phyloP scores from a whole-genome alignment of 2,113 vertebrate genomes.

The Xenus cinereus region DNA sequence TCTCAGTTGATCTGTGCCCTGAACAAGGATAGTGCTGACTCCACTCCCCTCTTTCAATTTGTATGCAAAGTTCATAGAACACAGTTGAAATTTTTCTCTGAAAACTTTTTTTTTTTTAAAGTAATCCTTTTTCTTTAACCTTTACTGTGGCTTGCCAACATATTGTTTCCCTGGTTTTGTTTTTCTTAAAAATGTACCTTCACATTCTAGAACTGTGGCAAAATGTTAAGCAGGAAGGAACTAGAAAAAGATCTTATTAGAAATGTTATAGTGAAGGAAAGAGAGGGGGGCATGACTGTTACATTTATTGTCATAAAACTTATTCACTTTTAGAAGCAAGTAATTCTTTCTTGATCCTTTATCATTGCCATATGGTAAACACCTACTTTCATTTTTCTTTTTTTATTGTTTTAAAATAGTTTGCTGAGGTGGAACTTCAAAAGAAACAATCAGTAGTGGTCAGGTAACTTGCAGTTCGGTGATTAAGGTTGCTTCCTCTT shows the following conservation, averaged over 20 bases:
- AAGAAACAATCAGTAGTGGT: not conserved
- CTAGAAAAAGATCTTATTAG: not conserved
- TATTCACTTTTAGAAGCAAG: not conserved
- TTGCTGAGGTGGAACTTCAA: not conserved
- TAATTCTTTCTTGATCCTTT: not conserved
- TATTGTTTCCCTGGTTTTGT: not conserved
- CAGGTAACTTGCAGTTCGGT: not conserved
- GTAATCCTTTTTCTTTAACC: not conserved
- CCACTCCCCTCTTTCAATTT: not conserved
- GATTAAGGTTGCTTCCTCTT: not conserved
- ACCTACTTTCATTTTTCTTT: not conserved
- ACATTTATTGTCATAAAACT: not conserved
- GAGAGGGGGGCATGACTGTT: rapidly evolving
- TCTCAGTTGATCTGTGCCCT: not conserved
- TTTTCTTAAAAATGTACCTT: not conserved
- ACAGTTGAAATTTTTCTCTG: not conserved
- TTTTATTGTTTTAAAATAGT: not conserved
- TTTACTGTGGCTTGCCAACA: not conserved
- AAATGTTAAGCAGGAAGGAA: not conserved
- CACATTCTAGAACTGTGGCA: not conserved
- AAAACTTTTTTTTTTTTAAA: not conserved
- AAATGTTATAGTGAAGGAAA: not conserved
- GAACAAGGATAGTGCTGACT: not conserved
- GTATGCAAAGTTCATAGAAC: not conserved
- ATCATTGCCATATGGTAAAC: not conserved